Conservation (phyloP, 2,888 invertebrate species). For the Yponomeuta cagnagella region DNA sequence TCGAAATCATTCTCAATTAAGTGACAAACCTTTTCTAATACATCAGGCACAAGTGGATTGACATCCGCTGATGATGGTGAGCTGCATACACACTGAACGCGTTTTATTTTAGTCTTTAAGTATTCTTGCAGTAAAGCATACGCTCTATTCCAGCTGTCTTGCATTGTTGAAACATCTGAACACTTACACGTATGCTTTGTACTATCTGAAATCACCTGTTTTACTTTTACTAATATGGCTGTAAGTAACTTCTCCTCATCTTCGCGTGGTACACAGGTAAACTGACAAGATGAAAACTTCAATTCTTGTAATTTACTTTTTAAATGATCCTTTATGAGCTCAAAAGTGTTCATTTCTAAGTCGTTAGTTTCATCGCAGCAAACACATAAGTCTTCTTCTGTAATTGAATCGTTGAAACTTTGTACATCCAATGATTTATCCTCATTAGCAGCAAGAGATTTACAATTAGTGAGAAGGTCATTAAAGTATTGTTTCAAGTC, state of each 20-base stretch:
- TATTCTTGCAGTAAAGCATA: slow-evolving; percentile 61
- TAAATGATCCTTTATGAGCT: slow-evolving; percentile 53
- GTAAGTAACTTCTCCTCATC: slow-evolving; percentile 48
- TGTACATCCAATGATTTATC: slow-evolving; percentile 31
- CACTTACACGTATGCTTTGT: slow-evolving; percentile 45
- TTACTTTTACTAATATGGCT: slow-evolving; percentile 46
- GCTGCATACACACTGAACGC: slow-evolving; percentile 47
- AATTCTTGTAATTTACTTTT: slow-evolving; percentile 47
- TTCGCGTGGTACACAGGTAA: slow-evolving; percentile 35
- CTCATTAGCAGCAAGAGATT: slow-evolving; percentile 16
- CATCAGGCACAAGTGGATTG: slow-evolving; percentile 35
- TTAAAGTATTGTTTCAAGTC: slow-evolving; percentile 1
- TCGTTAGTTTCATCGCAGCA: slow-evolving; percentile 32
- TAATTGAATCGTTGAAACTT: slow-evolving; percentile 25
- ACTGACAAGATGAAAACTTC: slow-evolving; percentile 36
- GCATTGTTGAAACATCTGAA: slow-evolving; percentile 25
- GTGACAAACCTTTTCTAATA: slow-evolving; percentile 48
- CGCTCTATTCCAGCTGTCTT: slow-evolving; percentile 58
- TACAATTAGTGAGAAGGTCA: slow-evolving; percentile 7
- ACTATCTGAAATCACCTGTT: slow-evolving; percentile 47
- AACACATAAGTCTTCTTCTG: neutral
- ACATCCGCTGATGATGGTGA: slow-evolving; percentile 29
- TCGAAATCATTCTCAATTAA: slow-evolving; percentile 61
- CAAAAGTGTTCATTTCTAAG: slow-evolving; percentile 57
- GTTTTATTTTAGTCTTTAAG: slow-evolving; percentile 58